Conservation (phyloP, 2,797 vertebrate genomes). For the Potorous gilbertii region DNA sequence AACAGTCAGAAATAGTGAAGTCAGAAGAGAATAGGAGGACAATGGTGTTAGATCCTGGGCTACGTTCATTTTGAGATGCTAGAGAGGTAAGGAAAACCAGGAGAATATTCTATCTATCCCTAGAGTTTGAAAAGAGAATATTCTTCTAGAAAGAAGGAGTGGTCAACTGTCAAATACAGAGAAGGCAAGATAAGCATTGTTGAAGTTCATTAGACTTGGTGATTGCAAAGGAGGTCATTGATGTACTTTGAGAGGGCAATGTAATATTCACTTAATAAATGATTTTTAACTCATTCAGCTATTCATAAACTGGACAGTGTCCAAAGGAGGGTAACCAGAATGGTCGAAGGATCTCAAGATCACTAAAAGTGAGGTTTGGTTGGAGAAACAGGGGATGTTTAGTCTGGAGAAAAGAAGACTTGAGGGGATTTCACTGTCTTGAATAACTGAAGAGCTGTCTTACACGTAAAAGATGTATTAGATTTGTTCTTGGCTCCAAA, state of each 20-base stretch:
- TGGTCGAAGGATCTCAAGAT: not conserved
- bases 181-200: not conserved
- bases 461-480: not conserved
- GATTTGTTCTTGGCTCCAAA: not conserved
- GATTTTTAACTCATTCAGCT: not conserved
- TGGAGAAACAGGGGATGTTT: not conserved
- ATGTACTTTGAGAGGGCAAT: not conserved
- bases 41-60: not conserved
- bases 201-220: not conserved
- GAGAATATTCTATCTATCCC: not conserved
- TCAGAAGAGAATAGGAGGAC: not conserved
- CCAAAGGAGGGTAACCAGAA: not conserved
- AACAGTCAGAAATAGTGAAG: not conserved
- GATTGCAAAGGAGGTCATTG: not conserved
- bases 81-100: not conserved
- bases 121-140: not conserved
- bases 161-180: not conserved
- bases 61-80: not conserved
- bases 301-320: not conserved
- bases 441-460: not conserved
- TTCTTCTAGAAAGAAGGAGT: not conserved
- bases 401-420: not conserved
- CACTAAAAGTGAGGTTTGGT: not conserved
- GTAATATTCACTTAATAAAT: not conserved
- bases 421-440: not conserved